Conservation (phyloP, 1,140 invertebrate genomes). For the Dolichoris vasculosae region DNA sequence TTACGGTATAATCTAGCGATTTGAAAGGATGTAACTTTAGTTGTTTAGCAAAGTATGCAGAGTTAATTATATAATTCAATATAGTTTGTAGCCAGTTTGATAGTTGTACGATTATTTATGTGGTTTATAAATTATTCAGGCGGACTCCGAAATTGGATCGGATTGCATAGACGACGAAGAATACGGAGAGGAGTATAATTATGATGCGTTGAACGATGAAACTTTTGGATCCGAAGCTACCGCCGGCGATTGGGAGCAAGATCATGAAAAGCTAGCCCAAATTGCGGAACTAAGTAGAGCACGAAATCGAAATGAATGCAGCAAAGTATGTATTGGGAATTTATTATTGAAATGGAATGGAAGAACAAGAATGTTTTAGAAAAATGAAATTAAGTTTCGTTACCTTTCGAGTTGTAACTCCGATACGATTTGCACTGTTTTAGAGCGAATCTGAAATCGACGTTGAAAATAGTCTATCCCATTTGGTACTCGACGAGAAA, state of each 20-base stretch:
- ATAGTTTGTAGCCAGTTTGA: too few relatives aligned
- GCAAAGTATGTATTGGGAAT: conserved; percentile 55
- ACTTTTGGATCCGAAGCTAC: conserved; percentile 87
- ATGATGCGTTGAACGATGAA: conserved; percentile 92
- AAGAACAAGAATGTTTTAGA: too few relatives aligned
- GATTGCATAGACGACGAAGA: conserved; percentile 77
- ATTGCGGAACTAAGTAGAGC: conserved; percentile 75
- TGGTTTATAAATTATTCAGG: conserved; percentile 48
- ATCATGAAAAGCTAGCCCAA: conserved; percentile 81
- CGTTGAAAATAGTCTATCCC: conserved; percentile 74
- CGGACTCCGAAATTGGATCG: conserved; percentile 66
- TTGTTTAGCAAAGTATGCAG: too few relatives aligned
- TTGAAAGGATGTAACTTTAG: too few relatives aligned
- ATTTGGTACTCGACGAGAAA: conserved; percentile 77
- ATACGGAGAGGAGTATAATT: conserved; percentile 86
- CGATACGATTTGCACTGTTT: too few relatives aligned
- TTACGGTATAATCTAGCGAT: too few relatives aligned
- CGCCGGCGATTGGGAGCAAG: conserved; percentile 83
- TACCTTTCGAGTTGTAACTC: too few relatives aligned
- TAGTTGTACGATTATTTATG: not conserved
- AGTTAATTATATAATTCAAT: too few relatives aligned
- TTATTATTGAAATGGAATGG: not conserved
- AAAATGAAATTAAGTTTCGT: too few relatives aligned
- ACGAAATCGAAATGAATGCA: conserved; percentile 61
- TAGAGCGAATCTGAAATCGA: conserved; percentile 69